Evolutionary conservation across 2,888 invertebrate species (phyloP), one percentile per base, ranked within the genome.

Genomic region (Selenia dentaria): DNA sequence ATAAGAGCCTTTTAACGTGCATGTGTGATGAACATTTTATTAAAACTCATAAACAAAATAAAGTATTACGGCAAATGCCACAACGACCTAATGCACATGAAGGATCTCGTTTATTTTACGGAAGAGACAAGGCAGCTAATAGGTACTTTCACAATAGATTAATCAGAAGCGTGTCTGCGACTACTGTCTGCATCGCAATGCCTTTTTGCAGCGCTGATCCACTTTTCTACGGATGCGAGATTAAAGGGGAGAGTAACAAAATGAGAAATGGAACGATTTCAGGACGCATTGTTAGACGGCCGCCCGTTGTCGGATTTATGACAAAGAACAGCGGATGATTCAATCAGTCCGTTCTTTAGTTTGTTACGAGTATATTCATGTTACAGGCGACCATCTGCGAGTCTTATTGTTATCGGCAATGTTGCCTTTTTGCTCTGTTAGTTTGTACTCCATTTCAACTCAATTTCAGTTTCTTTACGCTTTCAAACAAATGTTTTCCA

Each of bases 241-340:
- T 89, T 90, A 89, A 88, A 89, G 87, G 85, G 86, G 86, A 83
- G 80, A 78, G 83, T 86, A 89, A 83, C 89, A 90, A 90, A 90
- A 89, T 88, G 89, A 88, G 89, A 88, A 89, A 89, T 89, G 87
- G 79, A 89, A 87, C 89, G 86, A 89, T 89, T 89, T 88, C 85
- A 84, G 85, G 78, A 81, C 83, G 87, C 82, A 90, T 89, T 90
- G 89, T 90, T 83, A 82, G 85, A 76, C 70, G 79, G 78, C 81
- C 72, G 82, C 78, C 85, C 86, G 87, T 83, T 83, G 86, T 83
- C 85, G 88, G 88, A 88, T 87, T 89, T 89, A 90, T 89, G 89
- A 89, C 89, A 90, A 89, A 89, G 89, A 87, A 84, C 84, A 76
- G 81, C 79, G 86, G 86, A 87, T 90, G 89, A 90, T 90, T 90